These are phyloP conservation scores for Protobothrops flavoviridis DNA, from an alignment of 2,113 vertebrate genomes.

Conservation along the genomic window DNA sequence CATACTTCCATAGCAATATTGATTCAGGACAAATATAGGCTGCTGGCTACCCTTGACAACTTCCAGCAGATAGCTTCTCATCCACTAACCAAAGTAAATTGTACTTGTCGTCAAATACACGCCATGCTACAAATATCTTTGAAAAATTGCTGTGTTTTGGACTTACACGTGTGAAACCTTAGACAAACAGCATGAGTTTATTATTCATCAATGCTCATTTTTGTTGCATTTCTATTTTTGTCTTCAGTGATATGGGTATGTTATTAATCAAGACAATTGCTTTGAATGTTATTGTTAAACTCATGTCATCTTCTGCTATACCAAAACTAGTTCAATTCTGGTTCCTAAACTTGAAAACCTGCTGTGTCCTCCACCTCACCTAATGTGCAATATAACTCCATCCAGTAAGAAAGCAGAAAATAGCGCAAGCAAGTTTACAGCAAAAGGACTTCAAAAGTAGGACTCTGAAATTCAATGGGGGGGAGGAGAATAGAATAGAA, in stretches of 20 bases:
- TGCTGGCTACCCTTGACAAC: slow-evolving; percentile 58
- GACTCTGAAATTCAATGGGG: no score
- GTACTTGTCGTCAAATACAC: slow-evolving; percentile 29
- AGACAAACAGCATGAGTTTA: not conserved
- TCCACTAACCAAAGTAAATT: slow-evolving; percentile 71
- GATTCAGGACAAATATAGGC: slow-evolving; percentile 73
- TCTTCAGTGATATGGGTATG: no score
- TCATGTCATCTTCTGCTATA: not conserved
- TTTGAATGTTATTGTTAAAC: not conserved
- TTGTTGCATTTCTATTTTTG: not conserved
- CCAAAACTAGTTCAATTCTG: not conserved
- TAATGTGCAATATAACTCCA: no score
- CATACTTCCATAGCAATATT: slow-evolving; percentile 57
- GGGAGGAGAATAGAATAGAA: no score
- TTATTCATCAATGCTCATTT: not conserved
- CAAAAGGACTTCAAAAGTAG: no score
- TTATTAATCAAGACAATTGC: not conserved
- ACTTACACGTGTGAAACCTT: not conserved
- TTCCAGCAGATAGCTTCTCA: slow-evolving; percentile 68
- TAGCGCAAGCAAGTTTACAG: no score
- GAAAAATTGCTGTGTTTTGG: slow-evolving; percentile 12
- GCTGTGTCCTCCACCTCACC: no score
- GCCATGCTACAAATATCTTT: slow-evolving; percentile 18
- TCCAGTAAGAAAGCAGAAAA: no score
- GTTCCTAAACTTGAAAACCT: no score